Evolutionary conservation across 2,113 vertebrate species (phyloP).

Genomic region (human (Homo sapiens)): GRCh38 chr7:26698001-26698500

Average conservation of each 20-base stretch:
- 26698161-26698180: background rate
- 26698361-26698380: constrained; percentile 41
- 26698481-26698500: background rate
- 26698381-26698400: constrained; percentile 26
- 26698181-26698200: background rate
- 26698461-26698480: constrained; percentile 5
- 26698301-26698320: background rate
- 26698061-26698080: background rate
- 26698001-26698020: background rate
- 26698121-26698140: background rate
- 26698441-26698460: constrained; percentile 28
- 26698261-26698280: background rate
- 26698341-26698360: constrained; percentile 45
- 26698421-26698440: constrained; percentile 19
- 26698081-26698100: background rate
- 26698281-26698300: background rate
- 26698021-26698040: background rate
- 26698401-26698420: constrained; percentile 37
- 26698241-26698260: background rate
- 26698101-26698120: background rate
- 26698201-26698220: background rate
- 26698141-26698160: background rate
- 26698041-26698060: background rate
- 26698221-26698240: background rate
- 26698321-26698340: background rate